Evolutionary conservation across 2,888 invertebrate species (phyloP), one percentile per base, ranked within the genome.

Genomic region (Spilarctia lutea): DNA sequence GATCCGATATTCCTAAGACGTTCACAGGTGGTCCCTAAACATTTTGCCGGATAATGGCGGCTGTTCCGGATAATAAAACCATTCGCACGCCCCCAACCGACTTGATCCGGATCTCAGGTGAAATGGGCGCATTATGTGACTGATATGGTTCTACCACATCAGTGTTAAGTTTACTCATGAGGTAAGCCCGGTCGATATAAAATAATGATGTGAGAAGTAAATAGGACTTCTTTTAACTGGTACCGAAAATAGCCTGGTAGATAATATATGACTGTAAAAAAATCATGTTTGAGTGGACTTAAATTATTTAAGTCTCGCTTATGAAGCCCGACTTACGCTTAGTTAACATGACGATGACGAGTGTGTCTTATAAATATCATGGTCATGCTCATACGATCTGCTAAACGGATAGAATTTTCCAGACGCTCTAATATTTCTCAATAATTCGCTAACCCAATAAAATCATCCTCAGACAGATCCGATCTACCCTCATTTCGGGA

Each of bases 11-110:
- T 75, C 48, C 27, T 74, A 20, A 42, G 39, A 52, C 42, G 70
- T 86, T 83, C 86, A 91, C 92, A 92, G 91, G 92, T 91, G 92
- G 90, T 82, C 83, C 82, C 79, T 90, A 87, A 89, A 89, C 87
- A 83, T 84, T 78, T 81, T 81, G 81, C 75, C 79, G 83, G 85
- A 81, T 85, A 79, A 81, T 72, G 76, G 78, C 79, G 83, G 79
- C 77, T 77, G 81, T 81, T 76, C 86, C 88, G 90, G 90, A 88
- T 91, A 91, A 92, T 91, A 91, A 88, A 89, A 86, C 88, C 90
- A 91, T 92, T 91, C 76, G 86, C 89, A 89, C 89, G 89, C 87
- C 80, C 85, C 79, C 76, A 75, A 69, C 82, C 81, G 71, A 71
- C 78, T 74, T 83, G 82, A 86, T 84, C 87, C 86, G 88, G 87